Evolutionary conservation across 37 sponge, comb jelly and placozoan species (phyloP), one percentile per base, ranked within the genome.

Genomic region (Haliclona indistincta): DNA sequence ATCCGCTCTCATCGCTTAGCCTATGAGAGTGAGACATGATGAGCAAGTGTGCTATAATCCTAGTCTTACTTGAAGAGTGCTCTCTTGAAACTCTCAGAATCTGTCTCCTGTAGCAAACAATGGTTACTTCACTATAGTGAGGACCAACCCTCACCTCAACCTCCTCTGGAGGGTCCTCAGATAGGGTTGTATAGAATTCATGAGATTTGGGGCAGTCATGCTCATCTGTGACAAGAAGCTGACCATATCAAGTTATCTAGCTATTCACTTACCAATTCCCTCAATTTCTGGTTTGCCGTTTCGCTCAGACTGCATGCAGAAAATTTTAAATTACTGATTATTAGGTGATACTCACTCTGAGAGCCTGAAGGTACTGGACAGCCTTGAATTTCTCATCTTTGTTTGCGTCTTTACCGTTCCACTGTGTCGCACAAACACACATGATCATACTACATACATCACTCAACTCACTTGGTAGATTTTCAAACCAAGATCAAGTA

Each of bases 331-430:
- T 5, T 5, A 28, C 4, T 25, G 23, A 30, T 13, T 39, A 0
- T 37, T 37, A 3, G 3, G 4, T 3, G 36, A 22, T 8, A 13
- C 40, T 17, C 39, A 79, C 77, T 71, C 78, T 80, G 26, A 89
- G 72, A 22, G 54, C 68, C 22, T 68, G 67, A 7, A 80, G 29
- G 66, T 75, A 89, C 55, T 84, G 85, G 4, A 52, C 63, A 20
- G 84, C 91, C 72, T 75, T 84, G 44, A 80, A 60, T 53, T 62
- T 62, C 85, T 89, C 91, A 66, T 89, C 91, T 71, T 89, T 89
- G 47, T 89, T 89, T 53, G 75, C 44, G 40, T 71, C 78, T 1
- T 11, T 29, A 0, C 91, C 91, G 63, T 89, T 89, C 63, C 73
- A 89, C 91, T 89, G 76, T 13, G 62, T 26, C 7, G 34, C n/a